Conservation (phyloP, 2,797 vertebrate genomes). For the Catamblyrhynchus diadema region DNA sequence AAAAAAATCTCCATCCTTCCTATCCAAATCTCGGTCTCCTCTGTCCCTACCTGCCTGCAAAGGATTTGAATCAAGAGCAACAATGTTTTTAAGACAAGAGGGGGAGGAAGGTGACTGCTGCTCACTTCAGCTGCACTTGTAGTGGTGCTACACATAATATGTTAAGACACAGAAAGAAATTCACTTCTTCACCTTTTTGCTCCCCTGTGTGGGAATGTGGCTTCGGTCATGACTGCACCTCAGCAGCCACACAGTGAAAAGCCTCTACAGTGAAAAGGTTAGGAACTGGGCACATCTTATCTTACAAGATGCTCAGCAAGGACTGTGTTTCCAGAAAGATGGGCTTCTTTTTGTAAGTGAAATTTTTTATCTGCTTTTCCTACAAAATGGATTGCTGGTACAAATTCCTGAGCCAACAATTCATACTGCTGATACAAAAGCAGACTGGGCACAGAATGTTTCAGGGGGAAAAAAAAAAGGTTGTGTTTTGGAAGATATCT, state of each 20-base stretch:
- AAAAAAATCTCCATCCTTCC: neutral
- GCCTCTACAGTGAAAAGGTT: conserved; percentile 28
- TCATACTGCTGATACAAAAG: neutral
- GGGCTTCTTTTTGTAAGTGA: neutral
- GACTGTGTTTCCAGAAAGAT: neutral
- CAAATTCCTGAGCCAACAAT: conserved; percentile 32
- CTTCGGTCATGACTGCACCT: conserved; percentile 10
- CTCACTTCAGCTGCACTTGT: neutral
- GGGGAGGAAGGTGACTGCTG: neutral
- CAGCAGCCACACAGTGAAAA: conserved; percentile 7
- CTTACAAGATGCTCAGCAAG: conserved; percentile 21
- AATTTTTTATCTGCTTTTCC: conserved; percentile 34
- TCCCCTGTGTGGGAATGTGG: neutral
- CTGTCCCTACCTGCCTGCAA: neutral
- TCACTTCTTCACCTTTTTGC: conserved; percentile 25
- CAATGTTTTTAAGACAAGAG: neutral
- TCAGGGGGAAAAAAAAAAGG: neutral
- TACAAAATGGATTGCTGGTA: conserved; percentile 20
- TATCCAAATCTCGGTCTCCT: neutral
- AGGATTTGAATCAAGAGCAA: neutral
- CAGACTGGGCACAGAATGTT: neutral
- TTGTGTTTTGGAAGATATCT: neutral
- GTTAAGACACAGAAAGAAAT: conserved; percentile 27
- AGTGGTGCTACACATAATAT: neutral
- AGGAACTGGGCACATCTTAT: neutral